Evolutionary conservation across 23 tunicate species (phyloP).

Genomic region (Ciona savignyi): DNA sequence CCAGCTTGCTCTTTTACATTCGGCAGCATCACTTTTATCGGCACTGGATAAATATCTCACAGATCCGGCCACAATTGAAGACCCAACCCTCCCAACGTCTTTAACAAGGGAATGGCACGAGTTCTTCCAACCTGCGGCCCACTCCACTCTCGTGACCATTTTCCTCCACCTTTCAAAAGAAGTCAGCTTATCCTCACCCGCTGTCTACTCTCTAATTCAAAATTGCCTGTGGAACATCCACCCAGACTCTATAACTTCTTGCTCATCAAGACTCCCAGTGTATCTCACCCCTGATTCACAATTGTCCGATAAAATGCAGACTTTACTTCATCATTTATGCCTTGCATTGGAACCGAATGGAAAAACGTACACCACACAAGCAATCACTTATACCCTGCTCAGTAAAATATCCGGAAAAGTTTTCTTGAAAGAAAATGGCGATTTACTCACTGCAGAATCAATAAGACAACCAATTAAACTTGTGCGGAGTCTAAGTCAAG

Average conservation of each 20-base stretch:
- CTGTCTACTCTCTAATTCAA: constrained; percentile 3
- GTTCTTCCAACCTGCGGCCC: constrained; percentile 65
- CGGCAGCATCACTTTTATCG: constrained; percentile 18
- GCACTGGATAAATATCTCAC: constrained; percentile 31
- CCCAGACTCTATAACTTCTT: constrained; percentile 15
- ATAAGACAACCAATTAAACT: neutral
- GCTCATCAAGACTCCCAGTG: constrained; percentile 20
- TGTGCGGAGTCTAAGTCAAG: neutral
- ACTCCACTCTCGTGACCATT: constrained; percentile 32
- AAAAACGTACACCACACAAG: constrained; percentile 7
- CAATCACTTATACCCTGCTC: constrained; percentile 24
- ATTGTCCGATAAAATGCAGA: constrained; percentile 46
- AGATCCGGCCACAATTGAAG: constrained; percentile 41
- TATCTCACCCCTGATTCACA: constrained; percentile 29
- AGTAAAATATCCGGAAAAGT: constrained; percentile 6
- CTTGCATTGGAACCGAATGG: constrained; percentile 3
- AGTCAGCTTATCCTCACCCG: neutral
- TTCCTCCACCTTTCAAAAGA: neutral
- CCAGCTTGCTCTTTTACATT: constrained; percentile 9
- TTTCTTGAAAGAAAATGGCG: neutral
- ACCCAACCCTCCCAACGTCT: constrained; percentile 69
- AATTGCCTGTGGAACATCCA: constrained; percentile 13
- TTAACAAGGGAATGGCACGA: constrained; percentile 78
- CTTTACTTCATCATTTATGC: constrained; percentile 54
- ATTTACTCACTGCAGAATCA: neutral